Evolutionary conservation across 2,113 vertebrate species (phyloP).

Genomic region (Chionis minor): DNA sequence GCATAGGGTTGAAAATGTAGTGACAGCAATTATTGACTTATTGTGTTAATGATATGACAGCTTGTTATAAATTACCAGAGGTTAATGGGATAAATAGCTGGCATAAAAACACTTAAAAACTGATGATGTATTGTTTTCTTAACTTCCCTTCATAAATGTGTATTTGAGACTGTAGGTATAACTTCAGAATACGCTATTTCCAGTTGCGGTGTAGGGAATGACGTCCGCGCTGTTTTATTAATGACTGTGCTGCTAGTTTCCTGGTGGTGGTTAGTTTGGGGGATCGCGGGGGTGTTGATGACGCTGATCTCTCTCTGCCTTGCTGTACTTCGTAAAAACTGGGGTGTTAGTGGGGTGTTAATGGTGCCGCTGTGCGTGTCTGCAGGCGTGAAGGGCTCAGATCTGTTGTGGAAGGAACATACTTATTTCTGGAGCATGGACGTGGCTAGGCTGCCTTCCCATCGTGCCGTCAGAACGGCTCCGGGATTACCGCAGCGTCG

Average conservation of each 20-base stretch:
- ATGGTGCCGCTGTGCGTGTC: neutral
- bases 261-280: too few relatives aligned
- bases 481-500: neutral
- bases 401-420: neutral
- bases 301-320: neutral
- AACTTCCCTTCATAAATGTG: conserved; percentile 43
- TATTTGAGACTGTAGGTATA: neutral
- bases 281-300: too few relatives aligned
- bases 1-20: neutral
- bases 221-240: fast-evolving
- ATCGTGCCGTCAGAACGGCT: fast-evolving
- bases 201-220: neutral
- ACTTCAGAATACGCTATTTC: neutral
- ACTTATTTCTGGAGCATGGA: neutral
- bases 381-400: neutral
- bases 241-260: too few relatives aligned
- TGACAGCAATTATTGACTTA: conserved; percentile 61
- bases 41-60: conserved; percentile 51
- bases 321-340: neutral
- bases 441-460: neutral
- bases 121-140: conserved; percentile 39
- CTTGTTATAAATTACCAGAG: conserved; percentile 54
- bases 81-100: conserved; percentile 62
- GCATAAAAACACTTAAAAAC: conserved; percentile 25
- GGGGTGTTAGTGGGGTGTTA: neutral